A percentile compares a stretch with the other conserved stretches of the same genome.
Conservation (phyloP, 2,113 vertebrate species). For the Archocentrus centrarchus region DNA sequence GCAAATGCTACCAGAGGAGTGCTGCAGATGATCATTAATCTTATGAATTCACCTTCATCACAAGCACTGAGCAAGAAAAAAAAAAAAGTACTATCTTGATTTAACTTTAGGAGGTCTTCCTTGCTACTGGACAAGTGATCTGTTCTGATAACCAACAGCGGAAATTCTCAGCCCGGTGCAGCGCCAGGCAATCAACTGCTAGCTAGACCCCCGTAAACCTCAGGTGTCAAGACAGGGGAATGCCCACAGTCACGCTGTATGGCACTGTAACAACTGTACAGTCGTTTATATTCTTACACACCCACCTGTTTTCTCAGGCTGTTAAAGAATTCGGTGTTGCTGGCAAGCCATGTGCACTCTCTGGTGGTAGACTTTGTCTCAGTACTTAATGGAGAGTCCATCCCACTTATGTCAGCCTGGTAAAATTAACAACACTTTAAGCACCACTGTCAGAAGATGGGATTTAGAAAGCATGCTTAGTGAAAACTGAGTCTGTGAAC, state of each 20-base stretch:
- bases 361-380: neutral
- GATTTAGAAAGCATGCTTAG: neutral
- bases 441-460: neutral
- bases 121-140: too few relatives aligned
- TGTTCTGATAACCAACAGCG: too few relatives aligned
- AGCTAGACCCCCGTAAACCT: neutral
- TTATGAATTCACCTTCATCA: too few relatives aligned
- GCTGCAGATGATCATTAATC: too few relatives aligned
- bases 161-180: too few relatives aligned
- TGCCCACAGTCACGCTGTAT: neutral
- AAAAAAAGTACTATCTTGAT: too few relatives aligned
- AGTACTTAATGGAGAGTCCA: neutral
- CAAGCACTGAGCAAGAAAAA: too few relatives aligned
- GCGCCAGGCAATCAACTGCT: too few relatives aligned
- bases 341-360: neutral
- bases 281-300: neutral
- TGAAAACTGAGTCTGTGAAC: too few relatives aligned
- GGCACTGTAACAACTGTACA: neutral
- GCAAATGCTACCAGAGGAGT: too few relatives aligned
- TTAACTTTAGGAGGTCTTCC: too few relatives aligned
- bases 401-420: neutral
- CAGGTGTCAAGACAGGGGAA: neutral
- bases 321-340: neutral
- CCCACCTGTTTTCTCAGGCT: conserved; percentile 5
- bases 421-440: too few relatives aligned